These are phyloP conservation scores for Drosophila anceps DNA, from an alignment of 2,888 invertebrate species.

Conservation along the genomic window DNA sequence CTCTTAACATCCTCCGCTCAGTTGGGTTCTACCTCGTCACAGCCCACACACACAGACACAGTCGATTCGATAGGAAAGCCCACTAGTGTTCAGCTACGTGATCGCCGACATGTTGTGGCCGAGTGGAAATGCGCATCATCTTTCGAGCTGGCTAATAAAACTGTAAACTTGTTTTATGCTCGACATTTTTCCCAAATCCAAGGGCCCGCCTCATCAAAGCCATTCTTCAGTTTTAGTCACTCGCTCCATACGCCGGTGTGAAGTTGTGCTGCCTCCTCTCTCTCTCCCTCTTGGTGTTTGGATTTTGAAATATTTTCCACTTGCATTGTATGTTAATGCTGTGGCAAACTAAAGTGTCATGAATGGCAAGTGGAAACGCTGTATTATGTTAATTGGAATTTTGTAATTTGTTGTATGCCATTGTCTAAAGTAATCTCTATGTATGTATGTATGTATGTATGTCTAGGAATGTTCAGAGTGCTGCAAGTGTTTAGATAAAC, in stretches of 20 bases:
- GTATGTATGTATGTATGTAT: neutral
- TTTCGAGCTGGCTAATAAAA: conserved; percentile 41
- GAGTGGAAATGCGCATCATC: conserved; percentile 35
- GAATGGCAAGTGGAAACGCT: conserved; percentile 31
- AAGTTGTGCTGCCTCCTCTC: conserved; percentile 33
- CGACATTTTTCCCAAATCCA: conserved; percentile 48
- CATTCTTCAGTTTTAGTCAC: conserved; percentile 25
- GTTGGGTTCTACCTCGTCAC: conserved; percentile 18
- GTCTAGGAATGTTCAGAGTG: neutral
- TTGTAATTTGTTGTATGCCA: conserved; percentile 36
- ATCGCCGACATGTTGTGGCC: conserved; percentile 32
- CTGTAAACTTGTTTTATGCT: conserved; percentile 68
- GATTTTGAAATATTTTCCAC: conserved; percentile 62
- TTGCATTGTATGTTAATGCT: conserved; percentile 67
- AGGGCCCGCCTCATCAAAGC: conserved; percentile 16
- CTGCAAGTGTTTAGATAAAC: conserved; percentile 33
- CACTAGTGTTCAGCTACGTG: conserved; percentile 54
- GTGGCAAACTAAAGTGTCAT: conserved; percentile 27
- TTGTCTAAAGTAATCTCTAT: conserved; percentile 32
- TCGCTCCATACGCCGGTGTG: conserved; percentile 50
- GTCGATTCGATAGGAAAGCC: conserved; percentile 9
- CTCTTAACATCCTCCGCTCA: conserved; percentile 28
- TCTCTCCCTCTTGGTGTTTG: conserved; percentile 3
- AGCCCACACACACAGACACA: conserved; percentile 24
- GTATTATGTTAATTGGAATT: conserved; percentile 39